phyloP scores from a whole-genome alignment of 2,888 invertebrate genomes.

The Alitta virens region DNA sequence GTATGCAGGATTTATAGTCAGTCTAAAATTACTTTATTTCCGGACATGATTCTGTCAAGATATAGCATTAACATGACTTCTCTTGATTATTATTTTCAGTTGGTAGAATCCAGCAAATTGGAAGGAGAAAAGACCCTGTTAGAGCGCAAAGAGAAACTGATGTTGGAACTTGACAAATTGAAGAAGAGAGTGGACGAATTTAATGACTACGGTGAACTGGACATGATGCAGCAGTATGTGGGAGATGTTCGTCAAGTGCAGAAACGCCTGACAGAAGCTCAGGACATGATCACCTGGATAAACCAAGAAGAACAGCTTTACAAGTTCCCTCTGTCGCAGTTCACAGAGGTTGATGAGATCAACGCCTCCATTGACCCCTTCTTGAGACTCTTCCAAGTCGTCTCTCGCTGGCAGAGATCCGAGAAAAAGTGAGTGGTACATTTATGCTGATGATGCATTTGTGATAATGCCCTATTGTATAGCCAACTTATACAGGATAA shows the following conservation, averaged over 20 bases:
- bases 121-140: constrained; percentile 80
- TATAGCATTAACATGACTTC: too few species aligned
- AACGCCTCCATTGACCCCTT: constrained; percentile 65
- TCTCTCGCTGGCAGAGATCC: constrained; percentile 75
- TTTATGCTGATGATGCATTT: not conserved
- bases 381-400: constrained; percentile 61
- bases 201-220: constrained; percentile 79
- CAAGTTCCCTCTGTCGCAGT: constrained; percentile 75
- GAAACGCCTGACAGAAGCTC: constrained; percentile 72
- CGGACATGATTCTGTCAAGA: too few species aligned
- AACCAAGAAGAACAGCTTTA: constrained; percentile 85
- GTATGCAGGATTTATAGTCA: constrained; percentile 35
- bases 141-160: constrained; percentile 69
- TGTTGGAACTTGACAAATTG: constrained; percentile 70
- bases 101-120: constrained; percentile 78
- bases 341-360: constrained; percentile 77
- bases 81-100: constrained; percentile 48
- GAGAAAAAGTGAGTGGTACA: constrained; percentile 66
- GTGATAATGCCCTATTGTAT: too few species aligned
- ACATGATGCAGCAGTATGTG: constrained; percentile 74
- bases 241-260: constrained; percentile 74
- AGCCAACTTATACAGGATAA: not conserved
- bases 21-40: too few species aligned
- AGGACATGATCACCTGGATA: constrained; percentile 78
- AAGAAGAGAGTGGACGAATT: constrained; percentile 74